Evolutionary conservation across 2,113 vertebrate species (phyloP).

Genomic region (Sapajus apella): DNA sequence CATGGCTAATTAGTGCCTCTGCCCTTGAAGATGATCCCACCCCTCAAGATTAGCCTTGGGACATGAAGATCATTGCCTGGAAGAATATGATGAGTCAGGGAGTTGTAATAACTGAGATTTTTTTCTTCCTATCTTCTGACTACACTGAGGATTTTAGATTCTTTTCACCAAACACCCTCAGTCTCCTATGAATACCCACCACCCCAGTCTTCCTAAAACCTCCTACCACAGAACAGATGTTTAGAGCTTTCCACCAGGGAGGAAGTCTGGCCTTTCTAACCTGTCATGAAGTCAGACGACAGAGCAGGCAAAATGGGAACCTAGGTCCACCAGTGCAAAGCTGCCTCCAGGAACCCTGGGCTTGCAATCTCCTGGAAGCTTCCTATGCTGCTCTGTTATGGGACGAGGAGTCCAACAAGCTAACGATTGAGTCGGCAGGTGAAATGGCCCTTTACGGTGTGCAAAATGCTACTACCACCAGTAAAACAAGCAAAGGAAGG

Average conservation of each 20-base stretch:
- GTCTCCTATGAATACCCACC: neutral
- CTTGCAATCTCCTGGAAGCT: neutral
- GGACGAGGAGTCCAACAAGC: neutral
- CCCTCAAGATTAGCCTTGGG: neutral
- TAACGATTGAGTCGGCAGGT: neutral
- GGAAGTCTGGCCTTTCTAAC: neutral
- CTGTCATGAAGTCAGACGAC: neutral
- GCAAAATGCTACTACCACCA: neutral
- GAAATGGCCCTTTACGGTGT: neutral
- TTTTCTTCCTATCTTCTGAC: neutral
- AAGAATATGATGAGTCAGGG: neutral
- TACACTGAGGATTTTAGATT: neutral
- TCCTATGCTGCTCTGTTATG: neutral
- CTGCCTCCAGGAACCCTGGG: neutral
- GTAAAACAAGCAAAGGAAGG: neutral
- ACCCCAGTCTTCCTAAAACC: neutral
- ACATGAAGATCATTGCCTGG: neutral
- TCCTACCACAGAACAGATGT: neutral
- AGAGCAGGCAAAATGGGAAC: neutral
- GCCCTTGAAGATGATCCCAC: neutral
- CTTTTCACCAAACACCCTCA: neutral
- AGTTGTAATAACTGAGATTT: neutral
- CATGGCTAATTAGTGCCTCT: neutral
- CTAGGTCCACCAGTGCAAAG: neutral
- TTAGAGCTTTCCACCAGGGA: accelerated